These are phyloP conservation scores for Drosophila subpulchrella DNA, from an alignment of 1,140 invertebrate species.

Conservation along the genomic window DNA sequence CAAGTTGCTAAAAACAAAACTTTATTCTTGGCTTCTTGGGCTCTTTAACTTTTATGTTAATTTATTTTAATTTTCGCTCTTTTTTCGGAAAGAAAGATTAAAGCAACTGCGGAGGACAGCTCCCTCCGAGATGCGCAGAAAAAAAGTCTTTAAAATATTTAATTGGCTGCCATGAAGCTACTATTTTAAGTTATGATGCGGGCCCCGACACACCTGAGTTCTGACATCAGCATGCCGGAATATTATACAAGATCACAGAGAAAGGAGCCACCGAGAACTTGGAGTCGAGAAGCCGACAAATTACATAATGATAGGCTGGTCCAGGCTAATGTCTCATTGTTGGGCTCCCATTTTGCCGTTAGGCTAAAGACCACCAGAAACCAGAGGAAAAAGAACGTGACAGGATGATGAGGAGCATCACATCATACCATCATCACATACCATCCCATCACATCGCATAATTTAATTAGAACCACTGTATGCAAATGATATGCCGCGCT, in stretches of 20 bases:
- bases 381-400: not conserved
- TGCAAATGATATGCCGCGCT: slow-evolving; percentile 74
- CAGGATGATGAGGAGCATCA: slow-evolving; percentile 1
- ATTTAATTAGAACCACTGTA: slow-evolving; percentile 65
- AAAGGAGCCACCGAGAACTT: slow-evolving; percentile 38
- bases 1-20: not conserved
- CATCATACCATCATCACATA: not conserved
- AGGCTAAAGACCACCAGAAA: slow-evolving; percentile 4
- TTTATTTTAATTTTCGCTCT: slow-evolving; percentile 70
- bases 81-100: slow-evolving; percentile 50
- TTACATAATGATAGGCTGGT: slow-evolving; percentile 72
- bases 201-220: slow-evolving; percentile 21
- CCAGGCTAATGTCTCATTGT: slow-evolving; percentile 41
- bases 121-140: slow-evolving; percentile 41
- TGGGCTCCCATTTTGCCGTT: slow-evolving; percentile 35
- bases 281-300: slow-evolving; percentile 52
- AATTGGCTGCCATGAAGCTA: slow-evolving; percentile 67
- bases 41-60: slow-evolving; percentile 72
- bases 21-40: slow-evolving; percentile 48
- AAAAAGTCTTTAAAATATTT: slow-evolving; percentile 64
- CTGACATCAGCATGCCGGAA: slow-evolving; percentile 66
- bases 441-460: slow-evolving; percentile 22
- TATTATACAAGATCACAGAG: slow-evolving; percentile 2
- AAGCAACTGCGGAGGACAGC: slow-evolving; percentile 55
- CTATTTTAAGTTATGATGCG: slow-evolving; percentile 80